Evolutionary conservation across 2,113 vertebrate species (phyloP).

Genomic region (Hemiscyllium ocellatum): DNA sequence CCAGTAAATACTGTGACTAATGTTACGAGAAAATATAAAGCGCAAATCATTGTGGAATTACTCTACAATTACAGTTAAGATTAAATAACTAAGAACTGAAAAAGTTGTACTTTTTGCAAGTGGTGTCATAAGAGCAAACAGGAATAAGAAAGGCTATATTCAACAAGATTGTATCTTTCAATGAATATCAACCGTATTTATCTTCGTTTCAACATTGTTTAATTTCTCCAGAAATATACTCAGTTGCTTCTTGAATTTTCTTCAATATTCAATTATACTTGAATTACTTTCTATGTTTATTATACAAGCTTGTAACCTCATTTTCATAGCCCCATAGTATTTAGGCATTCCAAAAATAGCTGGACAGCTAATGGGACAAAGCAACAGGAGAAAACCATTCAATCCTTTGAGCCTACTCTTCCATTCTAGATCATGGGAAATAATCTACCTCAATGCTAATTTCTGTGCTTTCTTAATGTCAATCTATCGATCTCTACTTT

Average conservation of each 20-base stretch:
- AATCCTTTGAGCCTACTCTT: no score
- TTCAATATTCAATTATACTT: background rate
- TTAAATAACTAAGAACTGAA: background rate
- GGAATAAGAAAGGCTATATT: background rate
- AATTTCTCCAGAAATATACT: background rate
- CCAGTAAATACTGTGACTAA: constrained; percentile 1
- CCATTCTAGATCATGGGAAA: no score
- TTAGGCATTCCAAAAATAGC: background rate
- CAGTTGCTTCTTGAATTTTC: background rate
- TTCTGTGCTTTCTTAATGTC: no score
- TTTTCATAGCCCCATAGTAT: background rate
- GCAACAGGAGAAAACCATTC: no score
- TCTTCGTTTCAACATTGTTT: background rate
- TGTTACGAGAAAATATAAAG: background rate
- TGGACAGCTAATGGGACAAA: background rate
- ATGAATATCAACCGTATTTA: background rate
- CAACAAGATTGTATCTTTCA: background rate
- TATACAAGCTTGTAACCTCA: background rate
- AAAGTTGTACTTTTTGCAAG: background rate
- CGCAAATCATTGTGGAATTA: background rate
- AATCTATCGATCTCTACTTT: no score
- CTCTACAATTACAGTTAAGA: background rate
- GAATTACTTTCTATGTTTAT: background rate
- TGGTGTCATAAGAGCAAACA: background rate
- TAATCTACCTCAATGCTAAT: no score